Evolutionary conservation across 2,888 invertebrate genomes (phyloP), one percentile per base, ranked within the genome.

Genomic region (Drosophila mayaguana): DNA sequence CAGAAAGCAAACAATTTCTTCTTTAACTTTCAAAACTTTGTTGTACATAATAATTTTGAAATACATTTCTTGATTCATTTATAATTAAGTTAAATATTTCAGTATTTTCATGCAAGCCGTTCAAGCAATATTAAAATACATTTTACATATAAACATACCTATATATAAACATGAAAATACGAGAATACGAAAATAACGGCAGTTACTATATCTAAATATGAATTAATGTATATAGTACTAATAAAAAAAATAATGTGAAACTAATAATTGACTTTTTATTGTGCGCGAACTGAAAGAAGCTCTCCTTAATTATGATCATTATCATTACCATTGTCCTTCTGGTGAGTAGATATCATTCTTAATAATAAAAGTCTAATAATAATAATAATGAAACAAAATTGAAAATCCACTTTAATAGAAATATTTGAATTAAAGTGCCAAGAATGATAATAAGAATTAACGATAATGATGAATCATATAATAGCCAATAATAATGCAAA

Each of bases 61-160:
- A 63, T 72, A 25, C n/a, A 8, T 40, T 63, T 43, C 45, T 32
- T 51, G 28, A 54, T 53, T 45, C 8, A n/a, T 18, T 63, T 48
- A 38, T 48, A 72, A 59, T 64, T 84, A 81, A 78, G 85, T 88
- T 84, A 63, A 67, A 60, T 68, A 71, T 73, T 68, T 55, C 89
- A 88, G 87, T 83, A 83, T 83, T 83, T 75, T 77, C 68, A 62
- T 50, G 81, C 71, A 59, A 60, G 85, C 72, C 71, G 72, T 69
- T 62, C 28, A 85, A 83, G 83, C 83, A 83, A 89, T 83, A 83
- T 73, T 80, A 75, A 78, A 54, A 66, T 61, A 78, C 67, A 65
- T 65, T 65, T 62, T 65, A 76, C 36, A 28, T 20, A n/a, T 40
- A 40, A 3, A 36, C 9, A 53, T 32, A 20, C 2, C 67, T 4